Conservation (phyloP, 2,888 invertebrate genomes). For the Actias luna region DNA sequence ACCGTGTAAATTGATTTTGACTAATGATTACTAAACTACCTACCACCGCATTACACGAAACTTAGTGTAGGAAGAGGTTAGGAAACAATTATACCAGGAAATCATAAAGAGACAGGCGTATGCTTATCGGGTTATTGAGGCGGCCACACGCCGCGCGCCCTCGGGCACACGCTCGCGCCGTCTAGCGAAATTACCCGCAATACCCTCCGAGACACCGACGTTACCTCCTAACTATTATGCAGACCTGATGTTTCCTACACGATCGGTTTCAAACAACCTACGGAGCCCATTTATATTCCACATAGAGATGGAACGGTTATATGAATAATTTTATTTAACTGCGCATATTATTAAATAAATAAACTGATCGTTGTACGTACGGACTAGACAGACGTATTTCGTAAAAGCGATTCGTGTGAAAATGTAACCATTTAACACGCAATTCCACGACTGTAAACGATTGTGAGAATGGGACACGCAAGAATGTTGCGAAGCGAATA, state of each 20-base stretch:
- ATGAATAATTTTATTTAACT: constrained; percentile 12
- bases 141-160: constrained; percentile 69
- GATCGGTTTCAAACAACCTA: constrained; percentile 28
- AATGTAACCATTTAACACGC: constrained; percentile 17
- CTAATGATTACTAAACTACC: constrained; percentile 13
- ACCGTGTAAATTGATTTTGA: constrained; percentile 27
- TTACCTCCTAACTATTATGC: constrained; percentile 50
- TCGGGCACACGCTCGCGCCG: constrained; percentile 66
- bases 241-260: constrained; percentile 39
- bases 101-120: constrained; percentile 55
- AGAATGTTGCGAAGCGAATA: constrained; percentile 27
- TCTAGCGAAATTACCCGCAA: constrained; percentile 45
- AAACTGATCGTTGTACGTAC: neutral
- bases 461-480: constrained; percentile 19
- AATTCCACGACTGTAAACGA: constrained; percentile 10
- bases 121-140: constrained; percentile 50
- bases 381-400: neutral
- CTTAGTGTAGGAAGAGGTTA: no score
- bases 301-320: neutral
- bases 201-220: constrained; percentile 40
- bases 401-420: constrained; percentile 10
- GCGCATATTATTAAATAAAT: neutral
- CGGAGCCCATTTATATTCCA: constrained; percentile 15
- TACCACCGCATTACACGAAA: constrained; percentile 10
- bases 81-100: constrained; percentile 47